phyloP scores from a whole-genome alignment of 2,888 invertebrate genomes.

The Chrysolina americana region DNA sequence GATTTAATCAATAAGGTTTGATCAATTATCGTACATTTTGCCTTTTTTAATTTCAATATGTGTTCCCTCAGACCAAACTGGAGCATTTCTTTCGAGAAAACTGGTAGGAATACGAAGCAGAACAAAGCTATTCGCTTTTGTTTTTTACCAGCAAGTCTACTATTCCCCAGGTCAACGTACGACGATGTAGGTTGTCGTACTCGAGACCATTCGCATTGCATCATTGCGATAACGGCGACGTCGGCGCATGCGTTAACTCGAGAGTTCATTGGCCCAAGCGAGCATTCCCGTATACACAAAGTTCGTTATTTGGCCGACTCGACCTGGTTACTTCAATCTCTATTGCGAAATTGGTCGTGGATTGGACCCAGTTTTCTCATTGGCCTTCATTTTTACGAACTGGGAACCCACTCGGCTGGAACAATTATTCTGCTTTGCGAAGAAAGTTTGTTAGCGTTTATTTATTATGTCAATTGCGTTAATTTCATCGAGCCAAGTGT shows the following conservation, averaged over 20 bases:
- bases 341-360: slow-evolving; percentile 38
- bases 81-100: not conserved
- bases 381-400: slow-evolving; percentile 13
- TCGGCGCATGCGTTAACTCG: slow-evolving; percentile 33
- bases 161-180: slow-evolving; percentile 53
- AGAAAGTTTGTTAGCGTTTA: slow-evolving; percentile 11
- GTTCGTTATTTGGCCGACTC: slow-evolving; percentile 57
- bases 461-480: slow-evolving; percentile 6
- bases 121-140: slow-evolving; percentile 26
- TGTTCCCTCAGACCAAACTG: too few relatives aligned
- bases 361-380: slow-evolving; percentile 12
- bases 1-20: too few relatives aligned
- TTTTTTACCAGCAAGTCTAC: slow-evolving; percentile 30
- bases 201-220: slow-evolving; percentile 54
- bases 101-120: not conserved
- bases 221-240: slow-evolving; percentile 58
- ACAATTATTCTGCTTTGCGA: slow-evolving; percentile 5
- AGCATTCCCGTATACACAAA: slow-evolving; percentile 47
- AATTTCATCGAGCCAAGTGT: not conserved
- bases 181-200: slow-evolving; percentile 57
- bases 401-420: not conserved
- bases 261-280: slow-evolving; percentile 40
- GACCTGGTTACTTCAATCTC: slow-evolving; percentile 52
- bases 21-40: too few relatives aligned
- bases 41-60: too few relatives aligned